These are phyloP conservation scores for Bergia sp. DNA, from an alignment of 92 coral and sea anemone species.

Conservation along the genomic window DNA sequence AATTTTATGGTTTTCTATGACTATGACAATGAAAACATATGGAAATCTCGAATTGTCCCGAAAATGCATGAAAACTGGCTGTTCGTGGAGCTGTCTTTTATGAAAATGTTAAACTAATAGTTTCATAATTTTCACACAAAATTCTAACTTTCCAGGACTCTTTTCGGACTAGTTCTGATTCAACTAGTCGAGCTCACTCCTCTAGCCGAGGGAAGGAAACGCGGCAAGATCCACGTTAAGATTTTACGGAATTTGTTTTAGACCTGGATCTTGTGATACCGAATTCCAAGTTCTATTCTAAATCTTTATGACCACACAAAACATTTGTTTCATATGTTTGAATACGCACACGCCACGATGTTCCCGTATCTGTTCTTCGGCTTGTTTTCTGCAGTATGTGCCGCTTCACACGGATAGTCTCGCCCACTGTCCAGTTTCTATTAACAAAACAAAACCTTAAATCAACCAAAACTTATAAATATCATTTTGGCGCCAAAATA, in stretches of 20 bases:
- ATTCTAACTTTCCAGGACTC: too few relatives aligned
- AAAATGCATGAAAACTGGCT: too few relatives aligned
- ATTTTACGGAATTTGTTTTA: too few relatives aligned
- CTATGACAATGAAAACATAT: neutral
- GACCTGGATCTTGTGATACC: neutral
- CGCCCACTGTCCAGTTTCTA: constrained; percentile 96
- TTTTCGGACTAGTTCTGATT: too few relatives aligned
- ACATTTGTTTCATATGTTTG: neutral
- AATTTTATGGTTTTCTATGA: too few relatives aligned
- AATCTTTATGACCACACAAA: neutral
- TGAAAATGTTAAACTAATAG: neutral
- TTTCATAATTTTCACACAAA: too few relatives aligned
- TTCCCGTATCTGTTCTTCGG: constrained; percentile 97
- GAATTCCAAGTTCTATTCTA: too few relatives aligned
- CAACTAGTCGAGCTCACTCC: too few relatives aligned
- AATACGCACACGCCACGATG: constrained; percentile 90
- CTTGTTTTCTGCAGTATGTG: constrained; percentile 80
- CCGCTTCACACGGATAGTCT: constrained; percentile 74
- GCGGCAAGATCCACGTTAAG: too few relatives aligned
- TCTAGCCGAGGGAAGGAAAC: too few relatives aligned
- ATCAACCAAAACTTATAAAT: neutral
- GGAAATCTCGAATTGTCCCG: neutral
- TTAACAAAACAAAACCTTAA: neutral
- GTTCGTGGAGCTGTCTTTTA: neutral
- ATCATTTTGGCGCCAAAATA: neutral